These are phyloP conservation scores for Barbus barbus DNA, from an alignment of 2,113 vertebrate species.

Conservation along the genomic window DNA sequence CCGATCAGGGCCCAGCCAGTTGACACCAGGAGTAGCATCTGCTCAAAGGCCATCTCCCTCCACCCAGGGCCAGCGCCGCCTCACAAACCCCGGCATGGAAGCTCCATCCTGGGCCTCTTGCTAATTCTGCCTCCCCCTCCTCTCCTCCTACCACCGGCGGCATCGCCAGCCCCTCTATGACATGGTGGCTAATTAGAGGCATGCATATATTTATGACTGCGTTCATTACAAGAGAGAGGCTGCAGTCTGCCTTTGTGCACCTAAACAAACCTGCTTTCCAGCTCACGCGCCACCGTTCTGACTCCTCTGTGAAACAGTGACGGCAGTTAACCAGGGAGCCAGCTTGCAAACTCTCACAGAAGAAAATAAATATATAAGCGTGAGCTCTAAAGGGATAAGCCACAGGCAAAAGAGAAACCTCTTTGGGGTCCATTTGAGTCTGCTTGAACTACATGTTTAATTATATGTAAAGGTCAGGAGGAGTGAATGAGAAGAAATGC, in stretches of 20 bases:
- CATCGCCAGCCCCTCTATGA: slow-evolving; percentile 57
- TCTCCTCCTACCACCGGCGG: slow-evolving; percentile 16
- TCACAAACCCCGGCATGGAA: slow-evolving; percentile 69
- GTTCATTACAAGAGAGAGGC: slow-evolving; percentile 72
- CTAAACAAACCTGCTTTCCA: slow-evolving; percentile 35
- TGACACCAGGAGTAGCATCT: slow-evolving; percentile 76
- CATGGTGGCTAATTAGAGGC: slow-evolving; percentile 78
- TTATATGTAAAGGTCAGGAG: slow-evolving; percentile 71
- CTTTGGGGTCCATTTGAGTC: slow-evolving; percentile 68
- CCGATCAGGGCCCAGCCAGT: slow-evolving; percentile 65
- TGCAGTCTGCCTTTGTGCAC: slow-evolving; percentile 26
- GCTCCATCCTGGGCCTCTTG: slow-evolving; percentile 62
- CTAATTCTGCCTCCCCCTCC: slow-evolving; percentile 51
- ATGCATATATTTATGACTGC: slow-evolving; percentile 81
- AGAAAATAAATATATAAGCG: slow-evolving; percentile 38
- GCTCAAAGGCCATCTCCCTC: slow-evolving; percentile 80
- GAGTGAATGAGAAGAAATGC: slow-evolving; percentile 55
- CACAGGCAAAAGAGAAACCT: slow-evolving; percentile 50
- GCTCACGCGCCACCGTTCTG: neutral
- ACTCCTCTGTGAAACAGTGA: slow-evolving; percentile 8
- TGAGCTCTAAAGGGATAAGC: slow-evolving; percentile 51
- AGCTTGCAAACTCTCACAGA: slow-evolving; percentile 14
- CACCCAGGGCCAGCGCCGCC: slow-evolving; percentile 68
- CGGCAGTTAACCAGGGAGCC: too few relatives aligned
- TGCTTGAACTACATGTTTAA: slow-evolving; percentile 73